phyloP scores from a whole-genome alignment of 2,113 vertebrate genomes.

The Sciurus niger region DNA sequence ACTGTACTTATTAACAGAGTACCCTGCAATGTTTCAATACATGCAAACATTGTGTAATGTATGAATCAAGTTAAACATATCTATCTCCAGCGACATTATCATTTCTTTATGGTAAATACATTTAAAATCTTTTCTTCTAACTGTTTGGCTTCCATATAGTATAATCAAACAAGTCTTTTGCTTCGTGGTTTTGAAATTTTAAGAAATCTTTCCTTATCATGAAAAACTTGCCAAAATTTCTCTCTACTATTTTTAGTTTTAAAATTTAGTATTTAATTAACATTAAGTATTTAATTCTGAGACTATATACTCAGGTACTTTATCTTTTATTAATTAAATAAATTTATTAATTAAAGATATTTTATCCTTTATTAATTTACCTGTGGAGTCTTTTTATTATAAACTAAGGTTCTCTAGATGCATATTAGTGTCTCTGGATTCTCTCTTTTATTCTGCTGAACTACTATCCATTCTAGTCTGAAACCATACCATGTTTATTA shows the following conservation, averaged over 20 bases:
- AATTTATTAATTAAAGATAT: no score
- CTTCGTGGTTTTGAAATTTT: background rate
- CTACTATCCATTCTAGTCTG: background rate
- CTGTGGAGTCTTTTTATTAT: background rate
- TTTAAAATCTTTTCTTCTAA: background rate
- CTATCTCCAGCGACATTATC: background rate
- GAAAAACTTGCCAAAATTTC: background rate
- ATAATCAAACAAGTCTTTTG: background rate
- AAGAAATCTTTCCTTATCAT: background rate
- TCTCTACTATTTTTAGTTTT: background rate
- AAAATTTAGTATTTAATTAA: slow-evolving; percentile 9
- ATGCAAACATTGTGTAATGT: background rate
- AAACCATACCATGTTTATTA: background rate
- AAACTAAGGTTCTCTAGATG: background rate
- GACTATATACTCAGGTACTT: no score
- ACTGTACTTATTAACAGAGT: background rate
- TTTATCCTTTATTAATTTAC: background rate
- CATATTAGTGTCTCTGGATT: background rate
- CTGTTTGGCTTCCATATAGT: background rate
- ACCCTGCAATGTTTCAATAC: background rate
- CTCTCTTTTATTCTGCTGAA: background rate
- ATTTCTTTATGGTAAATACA: background rate
- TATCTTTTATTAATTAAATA: background rate
- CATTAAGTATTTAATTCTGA: no score
- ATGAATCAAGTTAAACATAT: background rate